Base-by-base conservation (phyloP, 2,888 invertebrate genomes). In the Andrena bicolor region DNA sequence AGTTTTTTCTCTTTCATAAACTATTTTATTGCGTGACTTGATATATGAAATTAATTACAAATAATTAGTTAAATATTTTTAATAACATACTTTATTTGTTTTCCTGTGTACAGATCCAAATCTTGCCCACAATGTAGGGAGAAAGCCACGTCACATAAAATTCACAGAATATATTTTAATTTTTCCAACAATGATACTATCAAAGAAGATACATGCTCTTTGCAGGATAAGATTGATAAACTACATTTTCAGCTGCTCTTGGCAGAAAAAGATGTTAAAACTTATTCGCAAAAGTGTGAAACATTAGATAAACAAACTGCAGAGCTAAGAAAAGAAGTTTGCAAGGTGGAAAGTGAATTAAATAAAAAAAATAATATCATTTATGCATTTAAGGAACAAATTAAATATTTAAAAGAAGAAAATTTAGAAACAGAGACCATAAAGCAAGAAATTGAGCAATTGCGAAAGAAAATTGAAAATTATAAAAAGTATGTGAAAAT, bases 61-160 rank as follows among this genome's bases (percentile, higher is more conserved):
- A 41, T 16, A 16, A 35, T 64, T 32, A 2, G 16, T 75, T 35
- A 23, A 32, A 4, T 49, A 16, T 53, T 58, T 2, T 0, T 5
- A 10, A 28, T 10, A 26, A 48, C 28, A 41, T 60, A 10, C 56
- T 23, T 20, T 6, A 7, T n/a, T 6, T 2, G 30, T 49, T 35
- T 35, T 35, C 32, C 32, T 53, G 48, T 26, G 28, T 91, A 28
- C 93, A 96, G 97, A 90, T 97, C 97, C 0, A 96, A 96, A 91
- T 95, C 96, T 8, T 97, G 97, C 85, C 97, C 97, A 0, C 97
- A 97, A 94, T 97, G 97, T 91, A 95, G 97, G 16, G 94, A 95
- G 89, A 96, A 95, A 93, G 95, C 96, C 32, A 96, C 96, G 0
- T 94, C 95, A 6, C 53, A 56, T 8, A 95, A 76, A 6, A 96